phyloP scores from a whole-genome alignment of 2,113 vertebrate species.

The Tachuris rubrigastra region DNA sequence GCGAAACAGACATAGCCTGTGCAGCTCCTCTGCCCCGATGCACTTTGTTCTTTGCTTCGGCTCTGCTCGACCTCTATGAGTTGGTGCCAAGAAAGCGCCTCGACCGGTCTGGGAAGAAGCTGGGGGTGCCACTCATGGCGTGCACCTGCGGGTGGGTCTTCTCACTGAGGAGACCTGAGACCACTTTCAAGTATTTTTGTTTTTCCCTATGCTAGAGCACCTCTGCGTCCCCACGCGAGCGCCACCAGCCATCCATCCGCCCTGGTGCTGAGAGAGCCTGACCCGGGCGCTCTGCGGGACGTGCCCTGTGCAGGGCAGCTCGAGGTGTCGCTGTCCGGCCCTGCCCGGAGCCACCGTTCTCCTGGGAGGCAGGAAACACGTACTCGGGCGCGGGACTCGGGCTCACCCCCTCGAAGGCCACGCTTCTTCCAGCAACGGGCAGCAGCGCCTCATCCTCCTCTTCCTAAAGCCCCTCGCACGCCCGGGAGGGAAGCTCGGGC shows the following conservation, averaged over 20 bases:
- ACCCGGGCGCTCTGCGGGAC: background rate
- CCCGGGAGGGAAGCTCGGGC: rapidly evolving
- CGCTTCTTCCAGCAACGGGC: background rate
- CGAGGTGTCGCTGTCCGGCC: background rate
- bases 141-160: no score
- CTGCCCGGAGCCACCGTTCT: background rate
- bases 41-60: background rate
- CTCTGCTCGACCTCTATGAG: background rate
- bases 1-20: rapidly evolving
- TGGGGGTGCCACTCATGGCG: rapidly evolving
- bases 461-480: background rate
- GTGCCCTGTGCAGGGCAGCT: rapidly evolving
- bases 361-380: rapidly evolving
- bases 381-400: rapidly evolving
- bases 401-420: background rate
- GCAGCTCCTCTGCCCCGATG: rapidly evolving
- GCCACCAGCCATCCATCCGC: background rate
- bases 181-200: rapidly evolving
- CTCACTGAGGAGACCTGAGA: background rate
- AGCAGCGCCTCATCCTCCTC: background rate
- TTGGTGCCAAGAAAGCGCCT: background rate
- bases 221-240: rapidly evolving
- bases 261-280: rapidly evolving
- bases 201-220: background rate
- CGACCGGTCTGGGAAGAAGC: background rate